Evolutionary conservation across 2,888 invertebrate genomes (phyloP).

Genomic region (Diloba caeruleocephala): DNA sequence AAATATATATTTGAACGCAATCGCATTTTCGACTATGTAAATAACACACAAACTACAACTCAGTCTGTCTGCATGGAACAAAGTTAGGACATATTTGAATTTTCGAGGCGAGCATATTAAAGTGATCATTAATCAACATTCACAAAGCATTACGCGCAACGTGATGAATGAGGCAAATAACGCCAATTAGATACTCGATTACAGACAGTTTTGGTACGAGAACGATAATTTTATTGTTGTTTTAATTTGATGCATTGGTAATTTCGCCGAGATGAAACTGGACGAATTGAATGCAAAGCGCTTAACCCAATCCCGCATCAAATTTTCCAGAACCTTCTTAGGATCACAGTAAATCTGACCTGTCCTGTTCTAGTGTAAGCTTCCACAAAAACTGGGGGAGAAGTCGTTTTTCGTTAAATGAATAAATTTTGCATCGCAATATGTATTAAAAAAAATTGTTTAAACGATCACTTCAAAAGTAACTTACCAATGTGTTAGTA

Average conservation of each 20-base stretch:
- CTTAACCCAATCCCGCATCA: no score
- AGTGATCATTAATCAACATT: constrained; percentile 55
- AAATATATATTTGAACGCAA: constrained; percentile 4
- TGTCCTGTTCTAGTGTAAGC: no score
- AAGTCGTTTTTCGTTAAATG: no score
- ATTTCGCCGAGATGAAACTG: no score
- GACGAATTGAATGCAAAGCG: no score
- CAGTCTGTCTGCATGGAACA: constrained; percentile 30
- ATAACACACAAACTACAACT: constrained; percentile 21
- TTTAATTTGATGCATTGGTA: constrained; percentile 6
- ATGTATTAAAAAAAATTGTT: no score
- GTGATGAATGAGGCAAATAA: constrained; percentile 53
- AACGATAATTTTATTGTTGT: constrained; percentile 27
- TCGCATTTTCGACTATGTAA: constrained; percentile 13
- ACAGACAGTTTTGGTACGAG: constrained; percentile 36
- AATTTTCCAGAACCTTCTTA: no score
- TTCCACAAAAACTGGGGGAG: no score
- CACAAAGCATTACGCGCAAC: constrained; percentile 47
- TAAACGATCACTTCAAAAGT: no score
- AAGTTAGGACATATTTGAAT: constrained; percentile 42
- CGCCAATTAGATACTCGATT: constrained; percentile 48
- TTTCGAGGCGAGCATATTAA: constrained; percentile 41
- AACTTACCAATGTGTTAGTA: no score
- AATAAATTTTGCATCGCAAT: no score
- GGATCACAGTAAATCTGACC: no score